Percentiles rank a stretch among this genome's conserved stretches.
phyloP scores from a whole-genome alignment of 2,797 vertebrate species.

The Scarus forsteni region DNA sequence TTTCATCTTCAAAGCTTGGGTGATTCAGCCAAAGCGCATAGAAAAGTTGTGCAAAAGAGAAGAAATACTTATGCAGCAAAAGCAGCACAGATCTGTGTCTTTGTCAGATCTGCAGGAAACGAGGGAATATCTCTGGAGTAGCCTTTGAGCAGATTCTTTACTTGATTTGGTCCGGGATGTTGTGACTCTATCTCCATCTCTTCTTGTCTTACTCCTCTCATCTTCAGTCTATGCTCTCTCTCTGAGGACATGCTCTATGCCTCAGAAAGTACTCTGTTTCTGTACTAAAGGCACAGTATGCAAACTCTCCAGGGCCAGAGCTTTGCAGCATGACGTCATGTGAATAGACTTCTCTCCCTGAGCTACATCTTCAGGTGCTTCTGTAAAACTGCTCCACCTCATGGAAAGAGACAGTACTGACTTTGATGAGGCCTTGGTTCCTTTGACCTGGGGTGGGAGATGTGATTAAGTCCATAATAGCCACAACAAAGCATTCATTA shows the following conservation, averaged over 20 bases:
- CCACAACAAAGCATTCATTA: slow-evolving; percentile 57
- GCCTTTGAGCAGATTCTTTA: not conserved
- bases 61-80: slow-evolving; percentile 3
- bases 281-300: slow-evolving; percentile 38
- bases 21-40: not conserved
- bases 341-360: slow-evolving; percentile 28
- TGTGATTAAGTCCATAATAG: slow-evolving; percentile 45
- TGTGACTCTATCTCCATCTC: not conserved
- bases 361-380: slow-evolving; percentile 28
- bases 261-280: slow-evolving; percentile 30
- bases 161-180: slow-evolving; percentile 9
- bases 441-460: slow-evolving; percentile 36
- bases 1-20: too few species aligned
- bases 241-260: slow-evolving; percentile 6
- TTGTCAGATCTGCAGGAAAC: slow-evolving; percentile 5
- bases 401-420: slow-evolving; percentile 57
- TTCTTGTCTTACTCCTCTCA: slow-evolving; percentile 3
- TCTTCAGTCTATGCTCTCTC: slow-evolving; percentile 3
- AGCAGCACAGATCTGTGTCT: slow-evolving; percentile 6
- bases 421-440: slow-evolving; percentile 9
- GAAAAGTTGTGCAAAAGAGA: slow-evolving; percentile 13
- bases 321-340: slow-evolving; percentile 63
- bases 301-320: slow-evolving; percentile 48
- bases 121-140: slow-evolving; percentile 2
- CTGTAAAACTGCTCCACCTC: slow-evolving; percentile 62